Base-by-base conservation (phyloP, 2,113 vertebrate genomes). In the Hystrix brachyura region DNA sequence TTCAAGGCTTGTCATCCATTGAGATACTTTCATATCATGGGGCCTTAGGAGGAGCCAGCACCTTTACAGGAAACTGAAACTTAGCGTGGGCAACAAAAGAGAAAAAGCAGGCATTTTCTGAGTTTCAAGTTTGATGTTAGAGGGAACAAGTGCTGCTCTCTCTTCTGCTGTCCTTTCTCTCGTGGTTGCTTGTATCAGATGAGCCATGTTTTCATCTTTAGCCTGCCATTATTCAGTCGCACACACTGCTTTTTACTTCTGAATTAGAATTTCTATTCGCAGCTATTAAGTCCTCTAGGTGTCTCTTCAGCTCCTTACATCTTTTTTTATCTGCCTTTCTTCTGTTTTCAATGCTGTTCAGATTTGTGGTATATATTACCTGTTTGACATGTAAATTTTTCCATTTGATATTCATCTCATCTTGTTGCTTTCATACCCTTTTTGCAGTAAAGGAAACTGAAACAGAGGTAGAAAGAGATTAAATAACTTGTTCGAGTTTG, bases 361-460 rank as follows among this genome's bases (percentile, higher is more conserved):
- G 82, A 6, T 84, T 88, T 94, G 14, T 74, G 38, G 23, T 80
- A 32, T n/a, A 38, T 67, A 14, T n/a, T 81, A 46, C 11, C 0
- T 78, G 11, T 71, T 83, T 96, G 64, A 87, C 34, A 43, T 80
- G 25, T 83, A 91, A 80, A 27, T 27, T 76, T 92, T 93, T 57
- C 32, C 8, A 82, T 87, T 67, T 74, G 62, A 48, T 87, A 43
- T 34, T 11, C 59, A 85, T 72, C n/a, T 82, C 25, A 4, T 4
- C 60, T 83, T 94, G n/a, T 87, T 96, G 59, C 51, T 90, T 94
- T 94, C 74, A 86, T 7, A 55, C 86, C 71, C 38, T 48, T 76
- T 78, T 64, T 80, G 78, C 86, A 90, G 46, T 48, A 81, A 67
- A 67, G 27, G 25, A 86, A 88, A n/a, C 62, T 87, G 65, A 90